Percentiles rank a stretch among this genome's conserved stretches.
These are phyloP conservation scores for Oscheius onirici DNA, from an alignment of 2,888 invertebrate species.

Conservation along the genomic window DNA sequence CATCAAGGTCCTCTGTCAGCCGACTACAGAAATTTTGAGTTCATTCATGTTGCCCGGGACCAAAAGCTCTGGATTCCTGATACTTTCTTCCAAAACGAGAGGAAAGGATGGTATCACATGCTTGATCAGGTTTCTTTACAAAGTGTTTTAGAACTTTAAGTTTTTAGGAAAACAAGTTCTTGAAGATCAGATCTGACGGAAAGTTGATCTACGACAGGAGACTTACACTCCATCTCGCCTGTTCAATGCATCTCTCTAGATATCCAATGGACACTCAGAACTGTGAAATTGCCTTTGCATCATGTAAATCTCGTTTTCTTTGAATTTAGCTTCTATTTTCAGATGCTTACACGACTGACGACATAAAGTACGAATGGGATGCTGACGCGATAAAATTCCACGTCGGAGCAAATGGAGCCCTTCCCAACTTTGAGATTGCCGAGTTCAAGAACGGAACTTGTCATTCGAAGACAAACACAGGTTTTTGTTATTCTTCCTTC, in stretches of 20 bases:
- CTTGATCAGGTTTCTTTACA: slow-evolving; percentile 62
- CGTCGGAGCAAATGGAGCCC: slow-evolving; percentile 77
- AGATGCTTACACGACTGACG: slow-evolving; percentile 98
- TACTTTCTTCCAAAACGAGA: slow-evolving; percentile 67
- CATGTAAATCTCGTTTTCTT: slow-evolving; percentile 58
- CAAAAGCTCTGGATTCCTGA: slow-evolving; percentile 69
- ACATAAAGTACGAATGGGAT: slow-evolving; percentile 95
- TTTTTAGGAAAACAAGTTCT: slow-evolving; percentile 62
- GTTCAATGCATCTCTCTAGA: slow-evolving; percentile 68
- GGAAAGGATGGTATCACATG: slow-evolving; percentile 70
- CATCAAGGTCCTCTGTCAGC: slow-evolving; percentile 47
- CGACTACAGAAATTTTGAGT: slow-evolving; percentile 60
- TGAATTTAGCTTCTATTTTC: slow-evolving; percentile 59
- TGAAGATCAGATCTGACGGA: slow-evolving; percentile 69
- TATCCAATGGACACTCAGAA: slow-evolving; percentile 71
- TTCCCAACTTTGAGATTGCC: slow-evolving; percentile 91
- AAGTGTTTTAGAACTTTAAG: background rate
- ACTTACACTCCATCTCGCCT: slow-evolving; percentile 69
- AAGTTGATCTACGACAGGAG: slow-evolving; percentile 68
- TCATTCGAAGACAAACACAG: slow-evolving; percentile 94
- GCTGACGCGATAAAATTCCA: slow-evolving; percentile 77
- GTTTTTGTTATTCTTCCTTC: no score
- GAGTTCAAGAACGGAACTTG: slow-evolving; percentile 93
- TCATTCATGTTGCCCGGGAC: slow-evolving; percentile 65
- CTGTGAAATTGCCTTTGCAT: slow-evolving; percentile 70